Evolutionary conservation across 2,113 vertebrate species (phyloP).

Genomic region (Siniperca knerii): DNA sequence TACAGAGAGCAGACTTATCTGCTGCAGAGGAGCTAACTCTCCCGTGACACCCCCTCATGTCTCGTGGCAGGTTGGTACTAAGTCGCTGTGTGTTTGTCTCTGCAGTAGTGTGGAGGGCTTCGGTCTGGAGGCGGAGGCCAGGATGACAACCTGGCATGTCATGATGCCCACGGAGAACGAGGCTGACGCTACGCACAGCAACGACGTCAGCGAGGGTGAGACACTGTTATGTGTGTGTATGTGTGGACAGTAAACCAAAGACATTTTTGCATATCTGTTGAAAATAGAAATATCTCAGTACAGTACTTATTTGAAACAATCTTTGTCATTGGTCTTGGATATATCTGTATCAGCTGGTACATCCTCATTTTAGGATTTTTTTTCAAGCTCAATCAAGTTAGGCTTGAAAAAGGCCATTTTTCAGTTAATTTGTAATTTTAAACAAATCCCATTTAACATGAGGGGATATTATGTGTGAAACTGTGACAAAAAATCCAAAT

Average conservation of each 20-base stretch:
- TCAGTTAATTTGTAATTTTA: background rate
- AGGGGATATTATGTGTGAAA: background rate
- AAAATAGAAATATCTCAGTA: background rate
- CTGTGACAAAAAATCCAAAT: background rate
- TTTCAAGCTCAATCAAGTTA: background rate
- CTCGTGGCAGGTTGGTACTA: background rate
- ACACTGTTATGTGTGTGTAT: background rate
- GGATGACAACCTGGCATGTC: constrained; percentile 99
- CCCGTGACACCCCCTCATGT: background rate
- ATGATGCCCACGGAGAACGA: constrained; percentile 96
- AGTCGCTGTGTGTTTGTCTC: constrained; percentile 33
- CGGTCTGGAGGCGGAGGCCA: constrained; percentile 96
- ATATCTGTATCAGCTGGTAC: background rate
- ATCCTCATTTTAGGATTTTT: background rate
- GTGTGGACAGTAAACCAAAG: background rate
- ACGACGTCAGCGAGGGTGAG: constrained; percentile 96
- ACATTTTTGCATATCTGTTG: background rate
- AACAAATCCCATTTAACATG: background rate
- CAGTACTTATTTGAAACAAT: background rate
- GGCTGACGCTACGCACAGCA: constrained; percentile 89
- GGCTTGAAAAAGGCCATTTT: background rate
- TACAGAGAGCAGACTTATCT: constrained; percentile 2
- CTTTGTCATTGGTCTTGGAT: background rate
- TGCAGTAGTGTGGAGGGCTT: constrained; percentile 94
- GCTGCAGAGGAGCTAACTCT: background rate